These are phyloP conservation scores for Poecile atricapillus DNA, from an alignment of 2,113 vertebrate species.

Conservation along the genomic window DNA sequence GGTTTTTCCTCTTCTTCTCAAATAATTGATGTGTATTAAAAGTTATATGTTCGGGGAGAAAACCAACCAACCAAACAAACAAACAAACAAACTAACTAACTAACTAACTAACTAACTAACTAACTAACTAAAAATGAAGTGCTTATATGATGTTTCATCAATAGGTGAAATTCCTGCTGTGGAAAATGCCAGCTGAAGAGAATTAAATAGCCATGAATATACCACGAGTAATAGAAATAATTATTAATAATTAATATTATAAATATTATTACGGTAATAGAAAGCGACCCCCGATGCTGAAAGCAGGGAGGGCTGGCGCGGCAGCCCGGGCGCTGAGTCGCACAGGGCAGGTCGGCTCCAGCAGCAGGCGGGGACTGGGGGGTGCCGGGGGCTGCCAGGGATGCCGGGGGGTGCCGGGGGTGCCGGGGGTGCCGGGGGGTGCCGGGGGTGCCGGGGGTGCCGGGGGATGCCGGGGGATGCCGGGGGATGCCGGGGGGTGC, in stretches of 20 bases:
- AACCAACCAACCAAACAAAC: too few species aligned
- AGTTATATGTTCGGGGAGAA: accelerated
- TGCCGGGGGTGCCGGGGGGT: too few species aligned
- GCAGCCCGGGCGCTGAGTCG: neutral
- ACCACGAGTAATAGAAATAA: neutral
- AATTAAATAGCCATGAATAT: too few species aligned
- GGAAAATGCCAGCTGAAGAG: neutral
- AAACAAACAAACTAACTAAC: too few species aligned
- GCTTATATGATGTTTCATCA: neutral
- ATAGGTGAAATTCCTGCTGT: neutral
- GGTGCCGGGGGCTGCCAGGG: neutral
- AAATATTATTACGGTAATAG: too few species aligned
- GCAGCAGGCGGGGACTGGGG: neutral
- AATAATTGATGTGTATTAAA: neutral
- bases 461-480: neutral
- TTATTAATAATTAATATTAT: too few species aligned
- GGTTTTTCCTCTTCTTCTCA: neutral
- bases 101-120: too few species aligned
- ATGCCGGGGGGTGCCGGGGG: too few species aligned
- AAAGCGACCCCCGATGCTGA: too few species aligned
- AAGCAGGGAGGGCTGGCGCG: neutral
- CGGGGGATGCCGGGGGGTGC: too few species aligned
- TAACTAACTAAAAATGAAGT: neutral
- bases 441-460: too few species aligned
- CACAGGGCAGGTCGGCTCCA: neutral